phyloP scores from a whole-genome alignment of 2,113 vertebrate species.

The Ahaetulla prasina region DNA sequence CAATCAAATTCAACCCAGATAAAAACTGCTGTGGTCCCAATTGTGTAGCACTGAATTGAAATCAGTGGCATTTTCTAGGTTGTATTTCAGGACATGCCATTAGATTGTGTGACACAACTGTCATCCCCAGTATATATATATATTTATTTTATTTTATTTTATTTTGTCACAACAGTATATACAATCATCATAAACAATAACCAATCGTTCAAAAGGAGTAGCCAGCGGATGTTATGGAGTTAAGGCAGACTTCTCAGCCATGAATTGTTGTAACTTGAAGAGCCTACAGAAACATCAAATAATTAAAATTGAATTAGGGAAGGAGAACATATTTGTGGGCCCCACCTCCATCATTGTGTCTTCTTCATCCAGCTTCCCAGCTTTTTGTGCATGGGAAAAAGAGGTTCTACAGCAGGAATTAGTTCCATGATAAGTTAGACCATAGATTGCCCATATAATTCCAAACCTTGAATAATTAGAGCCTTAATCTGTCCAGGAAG shows the following conservation, averaged over 20 bases:
- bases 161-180: too few relatives aligned
- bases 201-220: neutral
- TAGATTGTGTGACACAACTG: neutral
- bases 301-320: neutral
- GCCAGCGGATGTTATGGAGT: neutral
- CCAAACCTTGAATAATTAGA: neutral
- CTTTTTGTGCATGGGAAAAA: neutral
- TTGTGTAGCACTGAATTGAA: neutral
- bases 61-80: neutral
- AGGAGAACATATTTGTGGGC: neutral
- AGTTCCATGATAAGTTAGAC: neutral
- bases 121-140: neutral
- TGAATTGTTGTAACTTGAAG: neutral
- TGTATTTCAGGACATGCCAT: neutral
- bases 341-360: neutral
- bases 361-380: neutral
- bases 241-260: neutral
- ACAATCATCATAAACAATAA: too few relatives aligned
- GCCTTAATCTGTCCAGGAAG: neutral
- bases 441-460: neutral
- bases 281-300: neutral
- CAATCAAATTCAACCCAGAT: neutral
- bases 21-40: neutral
- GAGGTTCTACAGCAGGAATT: neutral
- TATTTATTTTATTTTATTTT: too few relatives aligned